Conservation (phyloP, 1,140 invertebrate species). For the Rhopalosiphum padi region DNA sequence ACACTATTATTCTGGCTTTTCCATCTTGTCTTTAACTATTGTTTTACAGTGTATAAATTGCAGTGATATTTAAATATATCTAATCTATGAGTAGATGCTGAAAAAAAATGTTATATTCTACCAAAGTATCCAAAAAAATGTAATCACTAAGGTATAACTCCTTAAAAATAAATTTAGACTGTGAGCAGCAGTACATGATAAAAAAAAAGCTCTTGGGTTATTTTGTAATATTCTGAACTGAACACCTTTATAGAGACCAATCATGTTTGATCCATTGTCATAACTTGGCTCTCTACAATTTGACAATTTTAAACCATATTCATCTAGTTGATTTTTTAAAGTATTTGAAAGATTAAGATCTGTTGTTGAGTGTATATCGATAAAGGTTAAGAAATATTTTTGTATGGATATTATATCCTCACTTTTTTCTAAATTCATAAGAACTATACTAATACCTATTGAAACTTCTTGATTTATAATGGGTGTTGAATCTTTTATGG, state of each 20-base stretch:
- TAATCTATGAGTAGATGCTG: background rate
- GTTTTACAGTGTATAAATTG: background rate
- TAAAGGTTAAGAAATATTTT: background rate
- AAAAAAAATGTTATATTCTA: background rate
- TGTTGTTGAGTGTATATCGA: background rate
- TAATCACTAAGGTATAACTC: conserved; percentile 58
- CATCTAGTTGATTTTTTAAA: background rate
- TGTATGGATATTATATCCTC: background rate
- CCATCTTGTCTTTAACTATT: background rate
- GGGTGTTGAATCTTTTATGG: background rate
- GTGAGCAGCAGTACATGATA: conserved; percentile 48
- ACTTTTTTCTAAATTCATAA: background rate
- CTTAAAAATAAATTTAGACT: conserved; percentile 31
- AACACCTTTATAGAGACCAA: conserved; percentile 23
- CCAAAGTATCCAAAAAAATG: conserved; percentile 59
- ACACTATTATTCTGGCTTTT: background rate
- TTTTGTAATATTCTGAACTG: conserved; percentile 9
- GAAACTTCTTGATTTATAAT: background rate
- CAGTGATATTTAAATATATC: background rate
- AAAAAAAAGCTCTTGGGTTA: background rate
- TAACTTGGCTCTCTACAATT: background rate
- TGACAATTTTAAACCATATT: conserved; percentile 32
- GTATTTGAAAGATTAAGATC: background rate
- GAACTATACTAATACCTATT: background rate
- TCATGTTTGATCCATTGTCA: conserved; percentile 33